Base-by-base conservation (phyloP, 2,113 vertebrate genomes). In the Monopterus albus region DNA sequence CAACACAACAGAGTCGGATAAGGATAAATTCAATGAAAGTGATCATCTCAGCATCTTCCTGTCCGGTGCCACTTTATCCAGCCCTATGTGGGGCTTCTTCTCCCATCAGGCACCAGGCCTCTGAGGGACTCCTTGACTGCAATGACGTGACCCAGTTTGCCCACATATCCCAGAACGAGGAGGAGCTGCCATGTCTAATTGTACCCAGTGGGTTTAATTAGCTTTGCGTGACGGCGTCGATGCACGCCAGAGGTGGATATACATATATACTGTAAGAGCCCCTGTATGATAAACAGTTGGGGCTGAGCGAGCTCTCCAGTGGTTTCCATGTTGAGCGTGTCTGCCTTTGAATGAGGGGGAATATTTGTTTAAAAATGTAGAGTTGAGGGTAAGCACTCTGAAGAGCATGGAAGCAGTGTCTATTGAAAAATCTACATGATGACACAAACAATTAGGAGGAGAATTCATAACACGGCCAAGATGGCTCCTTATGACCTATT, bases 361-460 rank as follows among this genome's bases (percentile, higher is more conserved):
- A 55, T 87, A 79, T 91, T 91, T 91, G 83, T 92, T 92, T 91
- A 74, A 83, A 90, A 78, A 87, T 61, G 74, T 80, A 4, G 74
- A 84, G 78, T 74, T 47, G 75, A 87, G 78, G 70, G 56, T 84
- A 87, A 88, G 84, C 85, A 87, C 66, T 79, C 75, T 87, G 86
- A 90, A 88, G 86, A 88, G 85, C 71, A 43, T 81, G 84, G 80
- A 83, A 81, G 78, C 72, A 4, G 55, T 59, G 82, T 78, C 84
- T 85, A 79, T 86, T 89, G 87, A 91, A 89, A 87, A 84, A 84
- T 85, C 70, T 68, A 58, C 81, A 73, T 40, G 60, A 87, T 88
- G 90, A 91, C 90, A 91, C 83, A 90, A 90, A 89, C 89, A 85
- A 83, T 90, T 79, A 89, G 46, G 51, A 87, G 62, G 78, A 71